A percentile compares a stretch with the other conserved stretches of the same genome.
These are phyloP conservation scores for Ceramica pisi DNA, from an alignment of 2,888 invertebrate genomes.

Conservation along the genomic window DNA sequence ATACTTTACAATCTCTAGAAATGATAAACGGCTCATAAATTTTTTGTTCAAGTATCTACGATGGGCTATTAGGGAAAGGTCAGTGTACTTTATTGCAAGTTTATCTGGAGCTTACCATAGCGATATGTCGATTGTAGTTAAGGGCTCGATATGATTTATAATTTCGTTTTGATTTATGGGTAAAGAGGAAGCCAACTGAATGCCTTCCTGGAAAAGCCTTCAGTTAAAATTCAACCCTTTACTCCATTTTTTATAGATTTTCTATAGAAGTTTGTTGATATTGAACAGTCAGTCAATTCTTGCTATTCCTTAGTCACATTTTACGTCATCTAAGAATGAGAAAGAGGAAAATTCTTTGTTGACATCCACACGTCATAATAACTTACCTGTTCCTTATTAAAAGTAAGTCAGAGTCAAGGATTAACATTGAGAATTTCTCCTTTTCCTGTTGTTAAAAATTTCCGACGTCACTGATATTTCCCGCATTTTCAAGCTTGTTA, in stretches of 20 bases:
- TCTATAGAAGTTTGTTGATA: background rate
- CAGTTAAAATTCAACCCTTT: no score
- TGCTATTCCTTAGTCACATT: background rate
- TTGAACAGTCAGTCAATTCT: background rate
- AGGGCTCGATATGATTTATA: background rate
- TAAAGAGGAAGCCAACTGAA: background rate
- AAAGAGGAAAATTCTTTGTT: background rate
- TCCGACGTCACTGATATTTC: background rate
- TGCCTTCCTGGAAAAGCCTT: background rate
- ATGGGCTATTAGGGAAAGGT: no score
- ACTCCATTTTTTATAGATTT: no score
- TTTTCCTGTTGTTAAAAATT: background rate
- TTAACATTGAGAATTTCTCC: background rate
- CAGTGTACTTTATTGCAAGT: no score
- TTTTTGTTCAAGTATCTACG: no score
- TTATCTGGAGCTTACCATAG: no score
- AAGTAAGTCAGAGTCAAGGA: conserved; percentile 1
- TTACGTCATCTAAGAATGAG: background rate
- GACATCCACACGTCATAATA: background rate
- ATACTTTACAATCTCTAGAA: no score
- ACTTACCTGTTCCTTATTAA: background rate
- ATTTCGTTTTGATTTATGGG: background rate
- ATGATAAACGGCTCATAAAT: no score
- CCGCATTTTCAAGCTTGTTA: no score
- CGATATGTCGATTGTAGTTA: no score